phyloP scores from a whole-genome alignment of 2,113 vertebrate genomes.

The Atrichornis clamosus region DNA sequence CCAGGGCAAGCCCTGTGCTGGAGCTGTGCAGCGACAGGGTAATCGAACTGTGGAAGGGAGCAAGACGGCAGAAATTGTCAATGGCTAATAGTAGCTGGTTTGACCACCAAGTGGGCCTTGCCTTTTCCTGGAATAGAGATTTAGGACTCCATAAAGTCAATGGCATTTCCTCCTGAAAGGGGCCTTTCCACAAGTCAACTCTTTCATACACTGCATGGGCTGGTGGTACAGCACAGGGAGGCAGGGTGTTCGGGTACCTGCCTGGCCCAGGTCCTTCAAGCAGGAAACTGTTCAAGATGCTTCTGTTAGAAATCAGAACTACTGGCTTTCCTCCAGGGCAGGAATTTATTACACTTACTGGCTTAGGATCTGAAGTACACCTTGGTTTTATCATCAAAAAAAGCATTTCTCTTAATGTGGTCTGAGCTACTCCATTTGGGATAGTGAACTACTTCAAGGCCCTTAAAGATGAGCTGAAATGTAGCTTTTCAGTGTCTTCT shows the following conservation, averaged over 20 bases:
- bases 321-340: background rate
- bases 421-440: background rate
- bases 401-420: background rate
- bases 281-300: background rate
- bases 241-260: background rate
- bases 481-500: slow-evolving; percentile 9
- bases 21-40: background rate
- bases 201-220: rapidly evolving
- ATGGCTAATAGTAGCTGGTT: background rate
- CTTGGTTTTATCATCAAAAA: background rate
- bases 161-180: background rate
- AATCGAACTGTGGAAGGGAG: background rate
- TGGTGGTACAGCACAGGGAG: background rate
- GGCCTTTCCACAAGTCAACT: background rate
- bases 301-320: slow-evolving; percentile 1
- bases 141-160: background rate
- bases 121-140: background rate
- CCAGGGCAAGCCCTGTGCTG: background rate
- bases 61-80: background rate
- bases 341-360: background rate
- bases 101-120: background rate
- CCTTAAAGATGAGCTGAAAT: slow-evolving; percentile 26
- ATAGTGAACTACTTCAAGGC: background rate
- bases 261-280: background rate
- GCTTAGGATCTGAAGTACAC: background rate